Percentiles rank a stretch among this genome's conserved stretches.
These are phyloP conservation scores for Eristalinus aeneus DNA, from an alignment of 2,888 invertebrate genomes.

Conservation along the genomic window DNA sequence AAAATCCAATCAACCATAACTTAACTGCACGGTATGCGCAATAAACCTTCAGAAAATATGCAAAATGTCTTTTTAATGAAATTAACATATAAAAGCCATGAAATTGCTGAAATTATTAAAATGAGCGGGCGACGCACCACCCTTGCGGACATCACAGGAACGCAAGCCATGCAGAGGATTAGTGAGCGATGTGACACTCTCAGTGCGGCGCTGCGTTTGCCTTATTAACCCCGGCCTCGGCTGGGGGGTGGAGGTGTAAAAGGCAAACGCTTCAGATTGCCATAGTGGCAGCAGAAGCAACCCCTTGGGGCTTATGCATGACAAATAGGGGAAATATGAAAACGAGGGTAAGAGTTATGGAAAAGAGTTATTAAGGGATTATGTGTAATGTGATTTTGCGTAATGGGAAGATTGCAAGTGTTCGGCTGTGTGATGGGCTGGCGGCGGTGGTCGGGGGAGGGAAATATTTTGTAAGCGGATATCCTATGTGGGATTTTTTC, in stretches of 20 bases:
- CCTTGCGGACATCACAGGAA: slow-evolving; percentile 33
- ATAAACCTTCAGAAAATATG: slow-evolving; percentile 41
- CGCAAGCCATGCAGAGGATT: slow-evolving; percentile 68
- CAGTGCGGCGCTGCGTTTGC: slow-evolving; percentile 31
- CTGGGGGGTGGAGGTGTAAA: slow-evolving; percentile 57
- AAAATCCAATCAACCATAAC: slow-evolving; percentile 35
- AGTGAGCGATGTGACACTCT: slow-evolving; percentile 62
- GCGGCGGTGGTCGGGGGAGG: slow-evolving; percentile 3
- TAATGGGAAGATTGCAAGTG: slow-evolving; percentile 70
- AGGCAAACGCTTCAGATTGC: slow-evolving; percentile 63
- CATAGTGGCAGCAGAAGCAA: slow-evolving; percentile 34
- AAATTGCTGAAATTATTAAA: slow-evolving; percentile 70
- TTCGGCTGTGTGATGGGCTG: slow-evolving; percentile 35
- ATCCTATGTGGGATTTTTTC: slow-evolving; percentile 37
- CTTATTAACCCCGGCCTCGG: slow-evolving; percentile 54
- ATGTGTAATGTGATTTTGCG: slow-evolving; percentile 71
- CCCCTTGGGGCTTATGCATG: slow-evolving; percentile 60
- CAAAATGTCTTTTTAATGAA: slow-evolving; percentile 70
- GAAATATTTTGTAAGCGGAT: slow-evolving; percentile 61
- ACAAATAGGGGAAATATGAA: slow-evolving; percentile 55
- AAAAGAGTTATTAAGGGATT: slow-evolving; percentile 72
- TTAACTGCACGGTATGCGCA: slow-evolving; percentile 3
- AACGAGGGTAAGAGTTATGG: slow-evolving; percentile 70
- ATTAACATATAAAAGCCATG: slow-evolving; percentile 70
- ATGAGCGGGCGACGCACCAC: slow-evolving; percentile 32